A percentile compares a stretch with the other conserved stretches of the same genome.
phyloP scores from a whole-genome alignment of 2,888 invertebrate species.

The Junonia oenone region DNA sequence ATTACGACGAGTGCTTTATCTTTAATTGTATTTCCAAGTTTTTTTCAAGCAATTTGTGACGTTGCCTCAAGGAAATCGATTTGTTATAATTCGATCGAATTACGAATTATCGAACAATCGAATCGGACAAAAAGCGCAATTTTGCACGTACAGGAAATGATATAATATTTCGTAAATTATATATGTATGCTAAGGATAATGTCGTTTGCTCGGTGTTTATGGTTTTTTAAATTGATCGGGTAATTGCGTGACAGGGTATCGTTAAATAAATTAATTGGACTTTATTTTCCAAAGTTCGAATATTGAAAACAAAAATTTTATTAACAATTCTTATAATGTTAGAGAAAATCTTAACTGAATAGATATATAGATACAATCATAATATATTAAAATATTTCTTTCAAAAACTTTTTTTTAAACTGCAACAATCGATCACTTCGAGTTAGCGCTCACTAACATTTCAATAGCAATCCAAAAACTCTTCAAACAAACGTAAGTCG shows the following conservation, averaged over 20 bases:
- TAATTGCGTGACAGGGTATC: too few relatives aligned
- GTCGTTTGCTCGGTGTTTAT: too few relatives aligned
- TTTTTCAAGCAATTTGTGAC: conserved; percentile 52
- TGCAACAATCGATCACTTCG: background rate
- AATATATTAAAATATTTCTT: too few relatives aligned
- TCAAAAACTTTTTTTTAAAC: too few relatives aligned
- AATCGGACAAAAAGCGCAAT: conserved; percentile 34
- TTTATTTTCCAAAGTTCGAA: too few relatives aligned
- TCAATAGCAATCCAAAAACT: background rate
- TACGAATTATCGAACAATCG: conserved; percentile 36
- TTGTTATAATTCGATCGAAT: conserved; percentile 58
- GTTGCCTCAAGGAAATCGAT: conserved; percentile 60
- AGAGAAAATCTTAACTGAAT: too few relatives aligned
- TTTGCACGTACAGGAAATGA: conserved; percentile 32
- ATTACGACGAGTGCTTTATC: conserved; percentile 67
- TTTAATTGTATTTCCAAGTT: conserved; percentile 59
- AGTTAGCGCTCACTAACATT: background rate
- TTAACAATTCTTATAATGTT: too few relatives aligned
- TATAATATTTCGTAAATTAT: conserved; percentile 30
- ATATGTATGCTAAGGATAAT: conserved; percentile 2
- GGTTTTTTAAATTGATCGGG: too few relatives aligned
- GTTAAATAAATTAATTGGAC: too few relatives aligned
- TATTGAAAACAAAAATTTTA: too few relatives aligned
- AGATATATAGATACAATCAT: too few relatives aligned
- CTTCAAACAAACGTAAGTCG: conserved; percentile 7